A percentile compares a stretch with the other conserved stretches of the same genome.
Conservation (phyloP, 1,140 invertebrate species). For the Panagrolaimus sp. region DNA sequence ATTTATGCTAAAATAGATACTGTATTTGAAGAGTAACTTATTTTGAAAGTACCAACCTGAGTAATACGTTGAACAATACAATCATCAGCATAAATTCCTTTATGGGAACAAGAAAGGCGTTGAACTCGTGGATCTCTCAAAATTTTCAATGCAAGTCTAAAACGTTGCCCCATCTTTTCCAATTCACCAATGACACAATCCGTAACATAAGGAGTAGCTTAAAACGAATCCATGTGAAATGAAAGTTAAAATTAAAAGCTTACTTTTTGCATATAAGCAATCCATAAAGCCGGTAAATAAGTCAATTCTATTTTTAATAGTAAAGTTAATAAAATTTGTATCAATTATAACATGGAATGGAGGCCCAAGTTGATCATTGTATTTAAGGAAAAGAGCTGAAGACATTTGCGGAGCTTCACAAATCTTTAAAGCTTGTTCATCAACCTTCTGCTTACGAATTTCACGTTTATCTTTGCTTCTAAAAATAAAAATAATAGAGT, state of each 20-base stretch:
- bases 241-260: constrained; percentile 46
- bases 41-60: constrained; percentile 66
- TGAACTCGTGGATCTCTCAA: constrained; percentile 91
- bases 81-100: constrained; percentile 98
- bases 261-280: constrained; percentile 93
- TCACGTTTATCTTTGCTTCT: constrained; percentile 57
- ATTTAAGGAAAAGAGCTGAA: constrained; percentile 79
- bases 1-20: constrained; percentile 78
- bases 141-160: constrained; percentile 87
- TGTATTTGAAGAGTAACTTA: too few relatives aligned
- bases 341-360: constrained; percentile 94
- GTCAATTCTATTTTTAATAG: constrained; percentile 96
- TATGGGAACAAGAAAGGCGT: constrained; percentile 84
- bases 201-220: constrained; percentile 87
- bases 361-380: constrained; percentile 96
- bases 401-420: constrained; percentile 55
- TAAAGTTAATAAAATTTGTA: constrained; percentile 98
- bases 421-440: constrained; percentile 54
- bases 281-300: constrained; percentile 97
- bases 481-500: constrained; percentile 25
- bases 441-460: constrained; percentile 51
- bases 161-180: constrained; percentile 91
- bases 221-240: constrained; percentile 28
- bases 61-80: constrained; percentile 91
- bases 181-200: constrained; percentile 98